These are phyloP conservation scores for Eulemur coronatus DNA, from an alignment of 2,797 vertebrate genomes.

Conservation along the genomic window DNA sequence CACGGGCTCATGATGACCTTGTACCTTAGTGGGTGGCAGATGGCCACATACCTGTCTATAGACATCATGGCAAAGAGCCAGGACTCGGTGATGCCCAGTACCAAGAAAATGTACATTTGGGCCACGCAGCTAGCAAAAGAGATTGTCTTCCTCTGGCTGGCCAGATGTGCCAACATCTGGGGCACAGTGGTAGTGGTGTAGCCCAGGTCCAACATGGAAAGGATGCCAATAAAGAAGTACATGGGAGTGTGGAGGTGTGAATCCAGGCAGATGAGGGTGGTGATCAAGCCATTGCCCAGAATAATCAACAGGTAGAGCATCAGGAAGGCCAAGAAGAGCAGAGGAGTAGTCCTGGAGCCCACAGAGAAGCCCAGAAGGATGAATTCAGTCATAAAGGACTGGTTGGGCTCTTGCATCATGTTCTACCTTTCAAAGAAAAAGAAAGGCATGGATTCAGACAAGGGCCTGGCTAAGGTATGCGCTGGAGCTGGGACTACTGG, in stretches of 20 bases:
- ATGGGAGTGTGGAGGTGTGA: slow-evolving; percentile 72
- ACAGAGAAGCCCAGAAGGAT: slow-evolving; percentile 72
- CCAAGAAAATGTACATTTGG: slow-evolving; percentile 80
- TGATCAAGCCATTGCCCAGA: slow-evolving; percentile 72
- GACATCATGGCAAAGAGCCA: slow-evolving; percentile 81
- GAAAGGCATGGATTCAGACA: not conserved
- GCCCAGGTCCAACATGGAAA: slow-evolving; percentile 71
- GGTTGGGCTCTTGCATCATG: slow-evolving; percentile 53
- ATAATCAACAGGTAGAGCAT: slow-evolving; percentile 68
- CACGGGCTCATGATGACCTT: slow-evolving; percentile 69
- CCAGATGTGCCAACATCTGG: slow-evolving; percentile 72
- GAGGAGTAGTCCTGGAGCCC: slow-evolving; percentile 24
- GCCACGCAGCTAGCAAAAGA: slow-evolving; percentile 68
- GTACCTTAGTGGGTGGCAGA: slow-evolving; percentile 80
- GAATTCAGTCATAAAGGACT: slow-evolving; percentile 69
- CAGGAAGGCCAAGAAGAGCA: slow-evolving; percentile 70
- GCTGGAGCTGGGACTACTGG: not conserved
- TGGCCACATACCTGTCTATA: slow-evolving; percentile 78
- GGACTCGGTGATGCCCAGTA: slow-evolving; percentile 75
- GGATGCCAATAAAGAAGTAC: slow-evolving; percentile 75
- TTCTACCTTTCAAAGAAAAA: slow-evolving; percentile 39
- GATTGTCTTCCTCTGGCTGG: slow-evolving; percentile 63
- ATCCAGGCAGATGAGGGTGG: slow-evolving; percentile 67
- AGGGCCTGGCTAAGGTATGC: not conserved
- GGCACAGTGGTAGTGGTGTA: slow-evolving; percentile 70